Base-by-base conservation (phyloP, 2,888 invertebrate species). In the Agrochola circellaris region DNA sequence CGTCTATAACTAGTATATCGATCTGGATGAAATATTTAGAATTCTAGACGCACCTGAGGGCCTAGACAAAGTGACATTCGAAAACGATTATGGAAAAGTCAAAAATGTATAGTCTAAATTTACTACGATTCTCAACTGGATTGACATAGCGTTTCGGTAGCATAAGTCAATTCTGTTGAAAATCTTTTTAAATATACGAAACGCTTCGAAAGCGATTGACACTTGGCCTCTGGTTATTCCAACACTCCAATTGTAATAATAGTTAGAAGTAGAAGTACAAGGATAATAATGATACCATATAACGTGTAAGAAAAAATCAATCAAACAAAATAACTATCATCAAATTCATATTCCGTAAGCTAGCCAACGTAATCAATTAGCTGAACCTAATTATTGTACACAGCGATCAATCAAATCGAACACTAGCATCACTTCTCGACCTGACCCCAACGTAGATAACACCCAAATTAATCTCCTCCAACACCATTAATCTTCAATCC, bases 401-500 rank as follows among this genome's bases (percentile, higher is more conserved):
- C 54, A 64, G 51, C 60, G 30, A 84, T 84, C 86, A 67, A 84
- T 83, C 82, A 85, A 81, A 76, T 81, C 70, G 83, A 65, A 61
- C 54, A 51, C 70, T 65, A 82, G 77, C 76, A 86, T 84, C 77
- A 84, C 80, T 82, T 81, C 73, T 75, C 77, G 70, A 76, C 86
- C 75, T 67, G 61, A 75, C 75, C 85, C 69, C 66, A 73, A 76
- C 81, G 76, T 70, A 81, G 83, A 84, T 84, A 83, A 78, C 86
- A 77, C 75, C 78, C 70, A 79, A 83, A 87, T 87, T 87, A 87
- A 87, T 87, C 87, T 87, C 78, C 20, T 73, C 76, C 72, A 78
- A 71, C 73, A 85, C 81, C 88, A 88, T 87, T 88, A 87, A 87
- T 87, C 88, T 87, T 65, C 72, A 69, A 82, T 75, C 74, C 64